Percentiles rank a stretch among this genome's conserved stretches.
These are phyloP conservation scores for Xenotilapia leptura DNA, from an alignment of 2,113 vertebrate genomes.

Conservation along the genomic window DNA sequence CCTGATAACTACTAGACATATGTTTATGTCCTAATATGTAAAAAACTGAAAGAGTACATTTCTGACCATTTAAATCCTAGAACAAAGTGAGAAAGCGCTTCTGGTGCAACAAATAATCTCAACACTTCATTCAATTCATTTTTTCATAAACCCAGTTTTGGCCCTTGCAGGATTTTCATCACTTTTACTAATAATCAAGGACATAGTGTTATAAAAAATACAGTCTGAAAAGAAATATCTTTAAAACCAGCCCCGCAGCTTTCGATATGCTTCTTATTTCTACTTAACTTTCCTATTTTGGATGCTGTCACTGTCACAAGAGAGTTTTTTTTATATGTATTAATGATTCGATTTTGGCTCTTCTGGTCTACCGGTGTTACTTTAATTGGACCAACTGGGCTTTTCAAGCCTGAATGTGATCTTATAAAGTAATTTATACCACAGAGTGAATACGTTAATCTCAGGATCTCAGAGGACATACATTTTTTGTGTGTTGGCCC, in stretches of 20 bases:
- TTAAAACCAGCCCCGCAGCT: background rate
- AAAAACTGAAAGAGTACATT: fast-evolving
- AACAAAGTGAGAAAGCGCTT: background rate
- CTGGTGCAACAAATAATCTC: background rate
- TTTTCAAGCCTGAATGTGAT: slow-evolving; percentile 28
- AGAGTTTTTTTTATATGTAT: background rate
- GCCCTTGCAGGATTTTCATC: background rate
- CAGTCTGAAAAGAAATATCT: background rate
- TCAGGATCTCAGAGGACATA: background rate
- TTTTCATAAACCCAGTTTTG: background rate
- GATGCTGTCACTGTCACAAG: background rate
- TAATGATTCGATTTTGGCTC: slow-evolving; percentile 25
- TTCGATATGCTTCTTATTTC: background rate
- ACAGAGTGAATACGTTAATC: slow-evolving; percentile 10
- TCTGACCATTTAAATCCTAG: background rate
- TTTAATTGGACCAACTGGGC: slow-evolving; percentile 35
- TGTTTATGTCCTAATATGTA: background rate
- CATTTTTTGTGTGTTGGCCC: background rate
- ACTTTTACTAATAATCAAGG: background rate
- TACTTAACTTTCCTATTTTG: background rate
- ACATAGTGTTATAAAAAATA: background rate
- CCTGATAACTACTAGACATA: background rate
- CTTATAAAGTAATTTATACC: slow-evolving; percentile 11
- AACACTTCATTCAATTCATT: background rate
- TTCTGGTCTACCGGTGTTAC: background rate